A percentile compares a stretch with the other conserved stretches of the same genome.
These are phyloP conservation scores for Drosophila parvula DNA, from an alignment of 1,140 invertebrate genomes.

Conservation along the genomic window DNA sequence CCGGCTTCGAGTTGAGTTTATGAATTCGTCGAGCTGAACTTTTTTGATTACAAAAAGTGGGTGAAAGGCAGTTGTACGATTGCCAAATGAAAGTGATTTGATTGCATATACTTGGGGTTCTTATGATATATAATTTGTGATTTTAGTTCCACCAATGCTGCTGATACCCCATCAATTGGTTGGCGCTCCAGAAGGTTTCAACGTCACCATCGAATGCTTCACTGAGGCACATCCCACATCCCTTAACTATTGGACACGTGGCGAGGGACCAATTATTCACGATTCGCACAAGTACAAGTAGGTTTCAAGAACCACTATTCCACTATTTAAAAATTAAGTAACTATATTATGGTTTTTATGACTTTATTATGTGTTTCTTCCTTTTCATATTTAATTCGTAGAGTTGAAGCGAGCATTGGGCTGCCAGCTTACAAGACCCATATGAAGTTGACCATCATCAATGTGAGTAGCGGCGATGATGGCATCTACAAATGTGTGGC, in stretches of 20 bases:
- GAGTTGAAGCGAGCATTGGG: conserved; percentile 88
- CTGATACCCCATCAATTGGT: conserved; percentile 86
- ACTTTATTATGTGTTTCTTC: not conserved
- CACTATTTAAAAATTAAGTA: not conserved
- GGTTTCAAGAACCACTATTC: conserved; percentile 18
- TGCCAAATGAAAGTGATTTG: conserved; percentile 4
- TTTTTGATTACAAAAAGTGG: conserved; percentile 35
- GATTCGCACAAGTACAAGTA: conserved; percentile 92
- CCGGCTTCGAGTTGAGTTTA: conserved; percentile 7
- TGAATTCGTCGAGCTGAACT: conserved; percentile 23
- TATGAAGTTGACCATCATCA: conserved; percentile 91
- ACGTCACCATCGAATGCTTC: conserved; percentile 94
- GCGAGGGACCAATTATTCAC: conserved; percentile 95
- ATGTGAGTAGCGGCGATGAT: conserved; percentile 91
- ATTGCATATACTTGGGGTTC: not conserved
- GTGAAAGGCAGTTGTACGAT: not conserved
- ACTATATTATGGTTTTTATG: not conserved
- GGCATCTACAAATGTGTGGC: conserved; percentile 95
- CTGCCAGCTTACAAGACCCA: conserved; percentile 92
- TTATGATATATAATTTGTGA: not conserved
- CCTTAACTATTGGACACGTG: conserved; percentile 95
- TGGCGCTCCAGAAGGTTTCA: conserved; percentile 91
- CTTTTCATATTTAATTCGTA: conserved; percentile 13
- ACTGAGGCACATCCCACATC: conserved; percentile 96
- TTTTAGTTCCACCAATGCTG: conserved; percentile 80